Conservation (phyloP, 2,797 vertebrate genomes). For the Malurus splendens region DNA sequence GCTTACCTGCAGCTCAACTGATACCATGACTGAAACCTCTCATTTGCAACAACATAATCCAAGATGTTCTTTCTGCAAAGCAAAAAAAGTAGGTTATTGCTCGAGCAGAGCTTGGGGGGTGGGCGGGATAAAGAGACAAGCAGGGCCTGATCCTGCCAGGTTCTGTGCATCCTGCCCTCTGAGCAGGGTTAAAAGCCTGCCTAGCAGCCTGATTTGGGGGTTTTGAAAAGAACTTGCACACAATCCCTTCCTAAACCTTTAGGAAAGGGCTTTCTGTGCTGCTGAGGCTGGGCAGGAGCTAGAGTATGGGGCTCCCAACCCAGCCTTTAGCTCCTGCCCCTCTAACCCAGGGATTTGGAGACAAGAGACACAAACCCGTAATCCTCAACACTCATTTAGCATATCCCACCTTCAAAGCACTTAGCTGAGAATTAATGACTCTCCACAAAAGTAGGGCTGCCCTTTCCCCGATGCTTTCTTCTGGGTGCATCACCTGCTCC, state of each 20-base stretch:
- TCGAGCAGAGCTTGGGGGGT: background rate
- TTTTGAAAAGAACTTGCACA: background rate
- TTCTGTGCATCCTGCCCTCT: background rate
- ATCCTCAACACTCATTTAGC: background rate
- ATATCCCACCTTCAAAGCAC: background rate
- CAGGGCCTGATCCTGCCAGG: background rate
- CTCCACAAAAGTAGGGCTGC: background rate
- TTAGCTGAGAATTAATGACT: background rate
- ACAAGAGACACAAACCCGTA: background rate
- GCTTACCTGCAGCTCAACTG: constrained; percentile 43
- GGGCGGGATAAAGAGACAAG: background rate
- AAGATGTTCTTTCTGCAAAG: background rate
- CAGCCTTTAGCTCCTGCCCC: background rate
- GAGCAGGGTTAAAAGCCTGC: background rate
- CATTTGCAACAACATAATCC: constrained; percentile 18
- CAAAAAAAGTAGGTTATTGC: constrained; percentile 28
- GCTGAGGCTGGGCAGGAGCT: background rate
- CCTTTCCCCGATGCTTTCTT: background rate
- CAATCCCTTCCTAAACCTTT: background rate
- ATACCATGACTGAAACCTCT: constrained; percentile 3
- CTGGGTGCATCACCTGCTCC: background rate
- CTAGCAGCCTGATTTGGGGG: background rate
- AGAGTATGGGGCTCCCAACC: background rate
- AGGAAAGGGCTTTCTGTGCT: background rate
- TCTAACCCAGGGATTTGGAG: background rate